Percentiles rank a stretch among this genome's conserved stretches.
phyloP scores from a whole-genome alignment of 2,797 vertebrate genomes.

The Acanthiza pusilla region DNA sequence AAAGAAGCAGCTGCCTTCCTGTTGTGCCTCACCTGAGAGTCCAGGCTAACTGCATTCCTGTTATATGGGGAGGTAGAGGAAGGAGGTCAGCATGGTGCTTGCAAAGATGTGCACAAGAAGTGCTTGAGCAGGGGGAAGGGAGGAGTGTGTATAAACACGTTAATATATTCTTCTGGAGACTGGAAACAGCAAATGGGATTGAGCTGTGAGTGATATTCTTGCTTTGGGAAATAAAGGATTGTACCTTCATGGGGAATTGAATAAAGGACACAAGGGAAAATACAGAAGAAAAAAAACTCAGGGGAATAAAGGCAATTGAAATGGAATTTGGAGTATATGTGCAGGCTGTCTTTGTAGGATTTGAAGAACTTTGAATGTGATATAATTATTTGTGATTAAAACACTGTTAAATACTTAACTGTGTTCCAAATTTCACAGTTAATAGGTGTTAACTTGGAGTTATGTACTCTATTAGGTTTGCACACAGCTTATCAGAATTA shows the following conservation, averaged over 20 bases:
- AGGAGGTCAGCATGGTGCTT: background rate
- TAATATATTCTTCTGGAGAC: background rate
- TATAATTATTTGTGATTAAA: background rate
- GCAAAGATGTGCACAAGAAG: background rate
- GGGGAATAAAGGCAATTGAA: background rate
- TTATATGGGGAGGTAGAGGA: background rate
- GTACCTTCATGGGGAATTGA: background rate
- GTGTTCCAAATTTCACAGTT: background rate
- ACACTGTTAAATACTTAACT: background rate
- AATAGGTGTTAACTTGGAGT: background rate
- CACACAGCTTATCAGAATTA: background rate
- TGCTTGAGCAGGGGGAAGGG: background rate
- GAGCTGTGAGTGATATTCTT: background rate
- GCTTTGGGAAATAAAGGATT: background rate
- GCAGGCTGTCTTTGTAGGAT: background rate
- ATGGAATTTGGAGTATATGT: background rate
- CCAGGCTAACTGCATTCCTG: background rate
- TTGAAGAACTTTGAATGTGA: background rate
- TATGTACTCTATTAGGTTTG: background rate
- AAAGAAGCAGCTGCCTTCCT: background rate
- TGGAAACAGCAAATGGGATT: background rate
- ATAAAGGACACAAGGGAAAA: background rate
- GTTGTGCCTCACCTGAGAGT: background rate
- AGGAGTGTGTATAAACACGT: background rate
- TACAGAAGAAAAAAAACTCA: background rate